Evolutionary conservation across 2,888 invertebrate species (phyloP).

Genomic region (Dascillus cervinus): DNA sequence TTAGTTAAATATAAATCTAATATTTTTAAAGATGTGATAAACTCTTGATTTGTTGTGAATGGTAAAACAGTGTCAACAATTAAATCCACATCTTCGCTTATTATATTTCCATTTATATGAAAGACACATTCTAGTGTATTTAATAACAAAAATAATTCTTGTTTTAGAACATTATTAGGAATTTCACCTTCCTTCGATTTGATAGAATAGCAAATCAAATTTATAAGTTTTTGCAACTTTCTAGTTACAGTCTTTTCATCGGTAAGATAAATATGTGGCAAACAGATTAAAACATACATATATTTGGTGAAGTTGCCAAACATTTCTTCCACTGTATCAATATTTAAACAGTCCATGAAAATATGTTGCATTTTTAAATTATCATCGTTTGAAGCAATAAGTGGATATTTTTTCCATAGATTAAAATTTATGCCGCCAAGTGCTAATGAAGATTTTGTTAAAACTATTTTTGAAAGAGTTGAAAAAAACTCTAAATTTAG

Average conservation of each 20-base stretch:
- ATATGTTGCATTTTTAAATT: constrained; percentile 40
- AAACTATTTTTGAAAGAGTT: constrained; percentile 57
- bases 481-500: constrained; percentile 51
- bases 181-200: constrained; percentile 33
- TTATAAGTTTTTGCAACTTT: no score
- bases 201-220: no score
- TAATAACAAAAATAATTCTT: constrained; percentile 47
- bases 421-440: constrained; percentile 51
- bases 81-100: constrained; percentile 29
- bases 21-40: constrained; percentile 45
- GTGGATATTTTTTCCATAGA: constrained; percentile 59
- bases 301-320: constrained; percentile 41
- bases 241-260: no score
- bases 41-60: constrained; percentile 43
- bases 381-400: constrained; percentile 45
- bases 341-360: constrained; percentile 35
- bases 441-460: constrained; percentile 57
- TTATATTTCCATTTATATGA: constrained; percentile 48
- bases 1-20: constrained; percentile 50
- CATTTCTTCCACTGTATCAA: constrained; percentile 37
- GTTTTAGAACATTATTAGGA: constrained; percentile 25
- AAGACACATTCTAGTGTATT: constrained; percentile 52
- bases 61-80: constrained; percentile 44
- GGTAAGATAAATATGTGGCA: constrained; percentile 47
- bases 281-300: constrained; percentile 46